A percentile compares a stretch with the other conserved stretches of the same genome.
Evolutionary conservation across 2,797 vertebrate genomes (phyloP).

Genomic region (Danio aesculapii): DNA sequence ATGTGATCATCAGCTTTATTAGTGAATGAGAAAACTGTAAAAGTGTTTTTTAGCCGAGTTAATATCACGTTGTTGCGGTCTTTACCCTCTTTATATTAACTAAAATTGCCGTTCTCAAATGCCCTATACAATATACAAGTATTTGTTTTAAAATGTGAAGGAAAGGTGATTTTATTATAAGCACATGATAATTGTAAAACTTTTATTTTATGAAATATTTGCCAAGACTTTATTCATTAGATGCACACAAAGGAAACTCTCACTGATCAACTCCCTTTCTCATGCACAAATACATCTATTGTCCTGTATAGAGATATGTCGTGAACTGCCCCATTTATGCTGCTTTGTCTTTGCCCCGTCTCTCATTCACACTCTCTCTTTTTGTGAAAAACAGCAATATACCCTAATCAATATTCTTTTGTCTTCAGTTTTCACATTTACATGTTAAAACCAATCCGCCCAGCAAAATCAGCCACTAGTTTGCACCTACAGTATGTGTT

Average conservation of each 20-base stretch:
- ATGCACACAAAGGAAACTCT: neutral
- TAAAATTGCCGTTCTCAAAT: too few relatives aligned
- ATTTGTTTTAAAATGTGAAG: too few relatives aligned
- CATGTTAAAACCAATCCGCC: neutral
- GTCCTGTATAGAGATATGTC: neutral
- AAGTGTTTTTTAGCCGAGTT: too few relatives aligned
- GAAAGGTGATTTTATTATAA: too few relatives aligned
- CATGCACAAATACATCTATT: neutral
- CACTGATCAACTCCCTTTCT: neutral
- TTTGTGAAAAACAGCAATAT: neutral
- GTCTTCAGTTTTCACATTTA: constrained; percentile 15
- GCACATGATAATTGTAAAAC: too few relatives aligned
- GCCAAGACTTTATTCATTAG: neutral
- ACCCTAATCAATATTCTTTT: constrained; percentile 22
- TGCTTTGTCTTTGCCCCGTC: neutral
- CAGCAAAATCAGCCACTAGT: neutral
- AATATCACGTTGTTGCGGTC: too few relatives aligned
- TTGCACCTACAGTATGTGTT: neutral
- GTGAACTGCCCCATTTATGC: constrained; percentile 20
- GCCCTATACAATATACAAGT: too few relatives aligned
- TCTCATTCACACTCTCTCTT: neutral
- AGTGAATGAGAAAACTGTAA: too few relatives aligned
- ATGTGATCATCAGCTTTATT: too few relatives aligned
- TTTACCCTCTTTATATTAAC: too few relatives aligned
- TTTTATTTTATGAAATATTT: neutral